These are phyloP conservation scores for Neogale vison DNA, from an alignment of 2,113 vertebrate species.

Conservation along the genomic window DNA sequence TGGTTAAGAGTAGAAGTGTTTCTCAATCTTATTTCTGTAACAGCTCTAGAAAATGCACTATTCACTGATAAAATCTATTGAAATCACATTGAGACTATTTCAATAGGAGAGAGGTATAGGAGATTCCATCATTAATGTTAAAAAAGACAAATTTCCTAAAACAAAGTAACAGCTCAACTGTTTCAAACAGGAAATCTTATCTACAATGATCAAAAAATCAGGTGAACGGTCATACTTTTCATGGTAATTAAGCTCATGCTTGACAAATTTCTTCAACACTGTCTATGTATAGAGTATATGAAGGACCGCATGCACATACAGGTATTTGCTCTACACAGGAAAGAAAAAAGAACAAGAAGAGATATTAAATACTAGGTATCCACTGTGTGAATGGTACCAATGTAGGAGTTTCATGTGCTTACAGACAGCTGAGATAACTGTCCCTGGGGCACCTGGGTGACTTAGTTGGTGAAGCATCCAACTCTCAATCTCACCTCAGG, in stretches of 20 bases:
- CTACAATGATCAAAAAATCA: background rate
- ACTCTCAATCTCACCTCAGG: background rate
- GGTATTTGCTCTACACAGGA: background rate
- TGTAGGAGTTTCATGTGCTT: background rate
- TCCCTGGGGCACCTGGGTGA: background rate
- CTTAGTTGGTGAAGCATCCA: background rate
- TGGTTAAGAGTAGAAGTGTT: background rate
- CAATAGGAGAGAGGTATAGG: background rate
- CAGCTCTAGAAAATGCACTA: slow-evolving; percentile 2
- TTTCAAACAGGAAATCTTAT: slow-evolving; percentile 24
- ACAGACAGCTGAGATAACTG: background rate
- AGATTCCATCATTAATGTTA: background rate
- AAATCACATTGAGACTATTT: background rate
- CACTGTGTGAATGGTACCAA: background rate
- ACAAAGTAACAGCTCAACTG: background rate
- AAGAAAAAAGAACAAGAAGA: background rate
- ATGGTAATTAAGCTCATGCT: slow-evolving; percentile 2
- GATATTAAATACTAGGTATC: background rate
- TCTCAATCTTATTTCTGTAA: background rate
- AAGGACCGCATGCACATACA: background rate
- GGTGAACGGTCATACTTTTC: background rate
- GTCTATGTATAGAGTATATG: background rate
- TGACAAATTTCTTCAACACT: background rate
- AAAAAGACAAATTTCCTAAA: background rate
- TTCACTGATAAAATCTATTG: background rate